phyloP scores from a whole-genome alignment of 2,888 invertebrate genomes.

The Argynnis bischoffii region DNA sequence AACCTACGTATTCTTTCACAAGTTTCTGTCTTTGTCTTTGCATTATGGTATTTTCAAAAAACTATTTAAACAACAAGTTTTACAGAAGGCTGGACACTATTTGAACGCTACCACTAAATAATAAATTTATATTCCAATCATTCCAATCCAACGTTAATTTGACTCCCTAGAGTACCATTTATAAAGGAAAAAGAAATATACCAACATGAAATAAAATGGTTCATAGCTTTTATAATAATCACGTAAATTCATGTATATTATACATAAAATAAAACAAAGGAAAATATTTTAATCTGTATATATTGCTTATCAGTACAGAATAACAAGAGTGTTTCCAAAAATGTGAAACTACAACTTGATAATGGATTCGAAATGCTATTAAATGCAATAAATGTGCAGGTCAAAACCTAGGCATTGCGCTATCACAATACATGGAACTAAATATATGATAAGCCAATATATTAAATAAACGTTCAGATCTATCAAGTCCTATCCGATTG shows the following conservation, averaged over 20 bases:
- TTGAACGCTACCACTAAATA: background rate
- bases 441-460: conserved; percentile 72
- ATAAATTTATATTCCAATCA: background rate
- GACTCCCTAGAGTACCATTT: background rate
- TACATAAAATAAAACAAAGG: conserved; percentile 41
- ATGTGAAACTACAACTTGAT: conserved; percentile 69
- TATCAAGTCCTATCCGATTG: conserved; percentile 67
- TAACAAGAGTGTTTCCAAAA: conserved; percentile 77
- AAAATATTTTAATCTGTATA: conserved; percentile 70
- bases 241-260: background rate
- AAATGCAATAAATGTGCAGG: conserved; percentile 74
- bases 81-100: background rate
- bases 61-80: too few relatives aligned
- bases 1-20: conserved; percentile 18
- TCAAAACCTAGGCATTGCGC: conserved; percentile 72
- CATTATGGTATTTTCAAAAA: background rate
- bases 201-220: background rate
- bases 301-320: conserved; percentile 81
- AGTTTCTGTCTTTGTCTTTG: conserved; percentile 34
- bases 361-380: conserved; percentile 77
- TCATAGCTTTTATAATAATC: background rate
- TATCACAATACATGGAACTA: conserved; percentile 67
- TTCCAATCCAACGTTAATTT: background rate
- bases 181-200: background rate
- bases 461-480: conserved; percentile 58